Evolutionary conservation across 2,888 invertebrate genomes (phyloP), one percentile per base, ranked within the genome.

Genomic region (Acheta domesticus): DNA sequence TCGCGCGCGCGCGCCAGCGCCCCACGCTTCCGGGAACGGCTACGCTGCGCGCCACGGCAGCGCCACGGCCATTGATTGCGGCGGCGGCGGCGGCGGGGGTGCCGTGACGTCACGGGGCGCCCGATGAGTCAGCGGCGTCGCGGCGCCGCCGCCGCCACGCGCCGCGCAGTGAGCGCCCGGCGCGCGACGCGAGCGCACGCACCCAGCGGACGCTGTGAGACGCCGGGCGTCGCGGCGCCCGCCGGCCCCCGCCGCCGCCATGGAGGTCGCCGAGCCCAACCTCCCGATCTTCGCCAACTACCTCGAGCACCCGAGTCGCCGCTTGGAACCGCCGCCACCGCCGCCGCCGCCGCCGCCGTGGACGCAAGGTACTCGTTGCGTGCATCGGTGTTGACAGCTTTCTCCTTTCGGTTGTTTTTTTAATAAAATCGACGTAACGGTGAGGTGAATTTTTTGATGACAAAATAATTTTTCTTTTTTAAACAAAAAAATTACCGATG

Each of bases 61-160:
- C 62, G 16, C 5, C 62, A 62, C 62, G 62, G 62, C 62, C 62
- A 62, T 62, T 62, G 62, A 62, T 62, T 62, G 62, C 62, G n/a
- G n/a, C 62, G 14, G 62, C 62, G 14, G 62, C 36, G 36, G 11
- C 16, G 62, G 62, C 62, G 62, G 62, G 62, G 62, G 62, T 14
- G n/a, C 62, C 62, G 62, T 62, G 62, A 62, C 62, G 62, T 62
- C 62, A 62, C 62, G 62, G 62, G n/a, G 62, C 62, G 62, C 62
- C 62, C 62, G 62, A n/a, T 62, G 62, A 62, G 62, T 62, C 62
- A 62, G 62, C 62, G 62, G 14, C 62, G 62, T 62, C 62, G 62
- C 62, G 62, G 14, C 62, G 62, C 62, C n/a, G 62, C 62, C n/a
- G 62, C 62, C 62, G 62, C 62, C 62, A 62, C 62, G 62, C 62